Evolutionary conservation across 92 coral and sea anemone species (phyloP).

Genomic region (Siderastrea radians): DNA sequence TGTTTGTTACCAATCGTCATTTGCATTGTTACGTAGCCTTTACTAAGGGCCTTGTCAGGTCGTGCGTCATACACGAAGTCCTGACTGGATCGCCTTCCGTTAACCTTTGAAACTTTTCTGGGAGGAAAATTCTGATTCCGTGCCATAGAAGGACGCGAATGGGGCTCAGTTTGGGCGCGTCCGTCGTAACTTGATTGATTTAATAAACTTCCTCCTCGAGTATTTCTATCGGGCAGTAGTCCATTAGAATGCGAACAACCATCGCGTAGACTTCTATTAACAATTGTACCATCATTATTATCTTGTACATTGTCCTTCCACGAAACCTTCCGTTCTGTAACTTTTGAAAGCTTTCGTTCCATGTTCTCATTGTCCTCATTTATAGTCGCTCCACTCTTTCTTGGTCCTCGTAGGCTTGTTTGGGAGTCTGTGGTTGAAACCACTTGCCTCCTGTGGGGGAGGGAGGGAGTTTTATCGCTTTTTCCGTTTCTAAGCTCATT

Average conservation of each 20-base stretch:
- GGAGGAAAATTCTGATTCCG: background rate
- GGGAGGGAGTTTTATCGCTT: background rate
- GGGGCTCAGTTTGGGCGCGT: conserved; percentile 25
- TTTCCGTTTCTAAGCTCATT: conserved; percentile 22
- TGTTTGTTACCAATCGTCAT: conserved; percentile 89
- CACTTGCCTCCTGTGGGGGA: conserved; percentile 6
- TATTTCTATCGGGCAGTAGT: background rate
- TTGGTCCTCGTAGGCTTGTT: background rate
- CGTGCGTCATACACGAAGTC: conserved; percentile 65
- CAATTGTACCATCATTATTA: background rate
- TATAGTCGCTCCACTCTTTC: background rate
- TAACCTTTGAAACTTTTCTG: conserved; percentile 9
- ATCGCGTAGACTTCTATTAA: background rate
- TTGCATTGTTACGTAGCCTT: conserved; percentile 85
- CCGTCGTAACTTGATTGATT: background rate
- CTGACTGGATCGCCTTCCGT: conserved; percentile 19
- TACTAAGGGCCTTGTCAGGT: conserved; percentile 63
- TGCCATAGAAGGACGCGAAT: background rate
- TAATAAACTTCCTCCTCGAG: background rate
- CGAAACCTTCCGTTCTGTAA: conserved; percentile 16
- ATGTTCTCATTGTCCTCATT: conserved; percentile 1
- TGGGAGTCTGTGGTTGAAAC: background rate
- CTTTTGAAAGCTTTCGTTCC: conserved; percentile 1
- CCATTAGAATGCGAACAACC: background rate
- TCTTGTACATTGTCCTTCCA: conserved; percentile 1